Evolutionary conservation across 2,888 invertebrate species (phyloP).

Genomic region (Hemistola chrysoprasaria): DNA sequence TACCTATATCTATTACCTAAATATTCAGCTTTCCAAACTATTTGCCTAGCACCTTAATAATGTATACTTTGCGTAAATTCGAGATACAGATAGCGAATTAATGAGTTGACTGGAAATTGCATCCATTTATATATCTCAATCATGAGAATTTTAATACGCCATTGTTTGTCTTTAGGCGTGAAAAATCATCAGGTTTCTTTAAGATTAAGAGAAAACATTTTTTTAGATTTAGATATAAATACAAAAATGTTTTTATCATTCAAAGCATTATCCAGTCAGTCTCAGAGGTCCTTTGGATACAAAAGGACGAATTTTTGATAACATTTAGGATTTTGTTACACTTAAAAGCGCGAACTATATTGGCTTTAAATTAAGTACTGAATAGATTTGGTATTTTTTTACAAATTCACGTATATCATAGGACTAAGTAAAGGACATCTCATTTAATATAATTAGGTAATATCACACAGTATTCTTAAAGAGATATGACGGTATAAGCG

Average conservation of each 20-base stretch:
- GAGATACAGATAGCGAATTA: constrained; percentile 36
- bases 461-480: constrained; percentile 79
- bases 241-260: not conserved
- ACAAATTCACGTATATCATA: constrained; percentile 50
- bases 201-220: too few relatives aligned
- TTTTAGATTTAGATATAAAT: too few relatives aligned
- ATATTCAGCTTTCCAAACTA: constrained; percentile 20
- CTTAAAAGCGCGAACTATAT: constrained; percentile 62
- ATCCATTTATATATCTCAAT: too few relatives aligned
- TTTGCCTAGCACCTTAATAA: constrained; percentile 45
- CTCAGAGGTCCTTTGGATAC: constrained; percentile 20
- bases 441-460: constrained; percentile 73
- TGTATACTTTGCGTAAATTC: constrained; percentile 35
- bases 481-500: constrained; percentile 79
- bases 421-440: constrained; percentile 65
- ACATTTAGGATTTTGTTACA: constrained; percentile 54
- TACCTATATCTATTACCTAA: constrained; percentile 34
- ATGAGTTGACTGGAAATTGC: constrained; percentile 2
- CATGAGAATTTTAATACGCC: too few relatives aligned
- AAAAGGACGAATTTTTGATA: constrained; percentile 60
- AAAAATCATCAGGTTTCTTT: too few relatives aligned
- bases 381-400: constrained; percentile 66
- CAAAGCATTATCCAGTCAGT: constrained; percentile 1
- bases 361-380: constrained; percentile 75
- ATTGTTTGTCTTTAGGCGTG: too few relatives aligned